These are phyloP conservation scores for Epizoanthus scotinus DNA, from an alignment of 92 coral and sea anemone species.

Conservation along the genomic window DNA sequence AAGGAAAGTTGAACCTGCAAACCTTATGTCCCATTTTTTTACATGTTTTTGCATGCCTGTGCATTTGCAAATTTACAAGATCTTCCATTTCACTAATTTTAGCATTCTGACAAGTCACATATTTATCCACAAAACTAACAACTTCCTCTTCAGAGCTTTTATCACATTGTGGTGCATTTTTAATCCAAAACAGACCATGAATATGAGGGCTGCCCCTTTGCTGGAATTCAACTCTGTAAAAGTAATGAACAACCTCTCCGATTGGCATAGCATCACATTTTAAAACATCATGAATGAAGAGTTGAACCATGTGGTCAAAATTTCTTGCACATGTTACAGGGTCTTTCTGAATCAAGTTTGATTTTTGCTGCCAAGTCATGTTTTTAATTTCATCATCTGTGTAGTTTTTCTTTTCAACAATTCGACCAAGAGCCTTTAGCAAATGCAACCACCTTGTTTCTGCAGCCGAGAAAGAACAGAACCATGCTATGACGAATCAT, in stretches of 20 bases:
- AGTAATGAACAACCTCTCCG: neutral
- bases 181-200: constrained; percentile 53
- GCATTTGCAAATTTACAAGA: neutral
- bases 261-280: neutral
- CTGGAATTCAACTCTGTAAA: neutral
- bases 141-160: constrained; percentile 32
- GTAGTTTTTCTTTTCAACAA: constrained; percentile 38
- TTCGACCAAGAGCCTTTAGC: constrained; percentile 33
- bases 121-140: too few species aligned
- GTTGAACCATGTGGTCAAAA: constrained; percentile 3
- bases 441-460: constrained; percentile 41
- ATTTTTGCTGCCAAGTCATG: constrained; percentile 33
- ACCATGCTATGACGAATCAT: constrained; percentile 47
- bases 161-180: constrained; percentile 58
- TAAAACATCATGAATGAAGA: constrained; percentile 2
- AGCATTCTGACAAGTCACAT: too few species aligned
- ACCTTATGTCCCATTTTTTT: constrained; percentile 4
- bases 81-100: neutral
- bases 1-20: neutral
- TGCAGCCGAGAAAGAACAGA: constrained; percentile 34
- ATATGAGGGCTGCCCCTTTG: constrained; percentile 51
- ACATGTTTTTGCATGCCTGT: constrained; percentile 9
- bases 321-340: constrained; percentile 7
- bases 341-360: constrained; percentile 24
- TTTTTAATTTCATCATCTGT: constrained; percentile 34